Percentiles rank a stretch among this genome's conserved stretches.
These are phyloP conservation scores for Drosophila anceps DNA, from an alignment of 2,888 invertebrate genomes.

Conservation along the genomic window DNA sequence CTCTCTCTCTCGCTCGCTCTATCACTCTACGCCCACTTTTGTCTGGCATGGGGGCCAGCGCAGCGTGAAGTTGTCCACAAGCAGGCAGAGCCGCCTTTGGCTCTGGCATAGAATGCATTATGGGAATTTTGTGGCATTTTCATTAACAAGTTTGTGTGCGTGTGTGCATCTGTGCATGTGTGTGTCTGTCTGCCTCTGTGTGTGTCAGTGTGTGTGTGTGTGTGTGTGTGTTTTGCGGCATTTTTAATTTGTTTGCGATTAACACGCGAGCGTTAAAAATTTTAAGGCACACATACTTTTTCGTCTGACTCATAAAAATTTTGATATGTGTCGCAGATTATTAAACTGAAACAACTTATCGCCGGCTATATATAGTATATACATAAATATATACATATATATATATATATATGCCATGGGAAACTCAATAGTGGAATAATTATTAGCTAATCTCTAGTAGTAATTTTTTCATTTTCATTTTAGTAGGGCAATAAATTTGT, in stretches of 20 bases:
- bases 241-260: constrained; percentile 78
- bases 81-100: too few relatives aligned
- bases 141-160: constrained; percentile 72
- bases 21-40: constrained; percentile 2
- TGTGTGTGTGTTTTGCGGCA: constrained; percentile 53
- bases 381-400: not conserved
- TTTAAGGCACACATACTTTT: constrained; percentile 37
- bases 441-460: constrained; percentile 10
- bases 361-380: constrained; percentile 4
- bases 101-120: constrained; percentile 71
- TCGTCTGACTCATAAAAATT: constrained; percentile 36
- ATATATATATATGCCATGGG: not conserved
- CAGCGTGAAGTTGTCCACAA: constrained; percentile 74
- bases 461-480: not conserved
- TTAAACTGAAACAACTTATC: constrained; percentile 32
- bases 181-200: constrained; percentile 24
- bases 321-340: constrained; percentile 30
- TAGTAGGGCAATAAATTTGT: not conserved
- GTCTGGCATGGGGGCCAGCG: constrained; percentile 39
- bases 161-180: constrained; percentile 18
- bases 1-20: not conserved
- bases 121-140: constrained; percentile 83
- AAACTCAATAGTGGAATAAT: constrained; percentile 2
- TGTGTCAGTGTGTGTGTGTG: constrained; percentile 18
- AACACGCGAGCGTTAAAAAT: constrained; percentile 66